These are phyloP conservation scores for Lagopus leucura DNA, from an alignment of 2,113 vertebrate species.

Conservation along the genomic window DNA sequence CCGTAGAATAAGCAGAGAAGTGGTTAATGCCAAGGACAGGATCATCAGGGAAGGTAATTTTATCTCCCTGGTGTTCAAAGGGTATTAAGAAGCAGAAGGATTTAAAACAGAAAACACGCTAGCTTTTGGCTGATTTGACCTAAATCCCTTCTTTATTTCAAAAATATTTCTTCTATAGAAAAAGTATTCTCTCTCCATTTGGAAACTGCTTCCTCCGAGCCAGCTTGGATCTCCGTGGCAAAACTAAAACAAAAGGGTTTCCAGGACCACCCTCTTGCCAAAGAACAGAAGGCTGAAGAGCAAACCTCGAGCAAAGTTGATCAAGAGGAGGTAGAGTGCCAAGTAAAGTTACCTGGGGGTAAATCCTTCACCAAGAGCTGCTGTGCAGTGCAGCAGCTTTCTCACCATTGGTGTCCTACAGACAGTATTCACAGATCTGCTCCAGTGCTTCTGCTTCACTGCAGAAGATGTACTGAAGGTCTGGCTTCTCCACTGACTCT, in stretches of 20 bases:
- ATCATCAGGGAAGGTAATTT: slow-evolving; percentile 27
- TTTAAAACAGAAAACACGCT: background rate
- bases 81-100: slow-evolving; percentile 36
- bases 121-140: slow-evolving; percentile 25
- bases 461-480: background rate
- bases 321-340: slow-evolving; percentile 41
- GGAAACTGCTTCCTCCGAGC: slow-evolving; percentile 67
- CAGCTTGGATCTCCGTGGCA: slow-evolving; percentile 85
- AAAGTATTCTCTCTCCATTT: background rate
- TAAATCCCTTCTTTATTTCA: slow-evolving; percentile 36
- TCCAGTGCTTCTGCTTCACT: background rate
- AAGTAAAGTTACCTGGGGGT: background rate
- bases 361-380: background rate
- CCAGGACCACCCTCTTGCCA: slow-evolving; percentile 69
- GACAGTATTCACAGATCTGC: background rate
- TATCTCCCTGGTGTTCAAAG: background rate
- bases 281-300: slow-evolving; percentile 66
- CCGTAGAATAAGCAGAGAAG: slow-evolving; percentile 5
- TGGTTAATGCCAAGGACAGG: slow-evolving; percentile 12
- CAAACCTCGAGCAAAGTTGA: slow-evolving; percentile 55
- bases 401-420: background rate
- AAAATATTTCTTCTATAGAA: slow-evolving; percentile 67
- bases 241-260: slow-evolving; percentile 87
- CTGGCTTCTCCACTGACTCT: background rate
- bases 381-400: background rate